These are phyloP conservation scores for Andricus curvator DNA, from an alignment of 2,888 invertebrate genomes.

Conservation along the genomic window DNA sequence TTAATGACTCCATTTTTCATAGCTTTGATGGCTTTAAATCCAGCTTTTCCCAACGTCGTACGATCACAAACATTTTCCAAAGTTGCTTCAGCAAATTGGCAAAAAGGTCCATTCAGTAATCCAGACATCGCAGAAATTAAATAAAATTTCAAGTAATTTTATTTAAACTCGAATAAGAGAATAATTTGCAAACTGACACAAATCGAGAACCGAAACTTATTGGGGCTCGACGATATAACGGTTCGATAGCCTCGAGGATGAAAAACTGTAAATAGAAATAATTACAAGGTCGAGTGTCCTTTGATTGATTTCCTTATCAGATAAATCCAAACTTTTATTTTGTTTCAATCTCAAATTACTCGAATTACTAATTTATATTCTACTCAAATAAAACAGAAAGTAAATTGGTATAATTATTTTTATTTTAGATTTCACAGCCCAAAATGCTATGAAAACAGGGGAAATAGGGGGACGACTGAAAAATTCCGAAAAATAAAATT, in stretches of 20 bases:
- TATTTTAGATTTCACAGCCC: neutral
- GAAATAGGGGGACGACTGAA: no score
- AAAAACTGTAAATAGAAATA: neutral
- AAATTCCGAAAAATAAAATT: no score
- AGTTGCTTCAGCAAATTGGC: conserved; percentile 15
- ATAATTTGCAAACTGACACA: neutral
- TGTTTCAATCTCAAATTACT: neutral
- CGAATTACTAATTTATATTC: no score
- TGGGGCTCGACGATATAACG: neutral
- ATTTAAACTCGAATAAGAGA: neutral
- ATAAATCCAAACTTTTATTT: neutral
- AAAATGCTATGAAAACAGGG: no score
- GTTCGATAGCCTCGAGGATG: neutral
- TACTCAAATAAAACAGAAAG: neutral
- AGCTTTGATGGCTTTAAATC: neutral
- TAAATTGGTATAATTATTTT: conserved; percentile 1
- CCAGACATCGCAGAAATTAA: neutral
- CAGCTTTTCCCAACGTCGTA: neutral
- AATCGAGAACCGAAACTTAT: neutral
- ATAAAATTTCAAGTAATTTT: neutral
- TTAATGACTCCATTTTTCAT: neutral
- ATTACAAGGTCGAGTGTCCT: neutral
- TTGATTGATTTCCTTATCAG: neutral
- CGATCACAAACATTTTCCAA: conserved; percentile 9
- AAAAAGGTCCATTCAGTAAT: neutral